A percentile compares a stretch with the other conserved stretches of the same genome.
Conservation (phyloP, 1,140 invertebrate genomes). For the Eupristina koningsbergeri region DNA sequence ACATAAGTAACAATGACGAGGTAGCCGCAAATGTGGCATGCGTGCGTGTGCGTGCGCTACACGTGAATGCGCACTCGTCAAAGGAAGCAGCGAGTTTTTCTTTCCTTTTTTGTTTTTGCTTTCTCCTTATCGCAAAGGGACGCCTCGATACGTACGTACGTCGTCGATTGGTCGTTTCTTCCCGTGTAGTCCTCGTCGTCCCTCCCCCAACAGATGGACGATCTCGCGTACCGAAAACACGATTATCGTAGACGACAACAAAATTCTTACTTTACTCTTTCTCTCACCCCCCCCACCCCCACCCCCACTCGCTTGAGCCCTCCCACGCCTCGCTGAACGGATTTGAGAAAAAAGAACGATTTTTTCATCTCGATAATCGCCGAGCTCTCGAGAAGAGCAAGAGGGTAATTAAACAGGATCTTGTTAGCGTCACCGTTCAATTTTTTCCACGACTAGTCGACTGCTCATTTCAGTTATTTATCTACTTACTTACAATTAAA, state of each 20-base stretch:
- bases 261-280: neutral
- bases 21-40: neutral
- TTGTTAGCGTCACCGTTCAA: constrained; percentile 13
- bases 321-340: too few relatives aligned
- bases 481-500: neutral
- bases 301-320: too few relatives aligned
- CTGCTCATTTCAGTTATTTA: constrained; percentile 1
- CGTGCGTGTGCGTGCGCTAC: too few relatives aligned
- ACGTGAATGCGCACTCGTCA: neutral
- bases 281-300: too few relatives aligned
- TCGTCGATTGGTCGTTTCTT: constrained; percentile 17
- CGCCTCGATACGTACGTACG: neutral
- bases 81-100: neutral
- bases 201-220: constrained; percentile 13
- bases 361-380: neutral
- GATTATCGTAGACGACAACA: constrained; percentile 23
- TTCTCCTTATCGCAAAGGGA: neutral
- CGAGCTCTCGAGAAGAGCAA: constrained; percentile 2
- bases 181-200: neutral
- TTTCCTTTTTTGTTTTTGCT: neutral
- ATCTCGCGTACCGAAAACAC: constrained; percentile 13
- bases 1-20: neutral
- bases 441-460: constrained; percentile 38
- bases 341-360: neutral
- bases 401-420: constrained; percentile 27